Base-by-base conservation (phyloP, 2,113 vertebrate genomes). In the Centropus bengalensis region DNA sequence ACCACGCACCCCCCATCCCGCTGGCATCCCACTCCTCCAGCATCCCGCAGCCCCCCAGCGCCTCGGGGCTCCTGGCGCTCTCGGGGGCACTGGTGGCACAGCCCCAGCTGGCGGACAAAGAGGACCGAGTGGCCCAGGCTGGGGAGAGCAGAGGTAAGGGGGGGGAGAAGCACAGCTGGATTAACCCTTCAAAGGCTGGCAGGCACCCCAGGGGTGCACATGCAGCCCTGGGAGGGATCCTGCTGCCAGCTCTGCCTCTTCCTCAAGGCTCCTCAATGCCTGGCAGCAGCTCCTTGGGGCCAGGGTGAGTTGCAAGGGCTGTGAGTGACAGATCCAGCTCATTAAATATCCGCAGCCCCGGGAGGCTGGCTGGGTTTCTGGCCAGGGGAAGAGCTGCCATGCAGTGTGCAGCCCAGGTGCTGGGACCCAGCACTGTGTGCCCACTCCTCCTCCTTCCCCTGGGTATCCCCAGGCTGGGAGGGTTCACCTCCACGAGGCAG, bases 1-100 rank as follows among this genome's bases (percentile, higher is more conserved):
- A 98, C 94, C 99, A 99, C 5, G 88, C 98, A 38, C 98, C 99
- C 14, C 97, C 98, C 4, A 97, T 99, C 80, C 98, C 98, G 6
- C 98, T 99, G 94, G 90, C 98, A 3, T 97, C 98, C 2, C 99
- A 98, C 91, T 98, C 98, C 1, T 98, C 98, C 2, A 98, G 98
- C 64, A 94, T 98, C 36, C 36, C 36, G 91, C 95, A 98, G 86
- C 98, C 98, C 36, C 89, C 98, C 14, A 91, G 98, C 20, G n/a
- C 98, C 71, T 97, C 98, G 0, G 98, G 99, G 70, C 98, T 99
- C 36, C 96, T 99, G 85, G 98, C 98, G 3, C 97, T 99, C 82
- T 98, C 98, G 0, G 98, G 98, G 38, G 98, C 98, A 1, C 87
- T 99, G 87, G 98, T 98, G 6, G 97, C 98, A 9, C 99, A 98